Conservation (phyloP, 2,797 vertebrate genomes). For the Bradypus variegatus region DNA sequence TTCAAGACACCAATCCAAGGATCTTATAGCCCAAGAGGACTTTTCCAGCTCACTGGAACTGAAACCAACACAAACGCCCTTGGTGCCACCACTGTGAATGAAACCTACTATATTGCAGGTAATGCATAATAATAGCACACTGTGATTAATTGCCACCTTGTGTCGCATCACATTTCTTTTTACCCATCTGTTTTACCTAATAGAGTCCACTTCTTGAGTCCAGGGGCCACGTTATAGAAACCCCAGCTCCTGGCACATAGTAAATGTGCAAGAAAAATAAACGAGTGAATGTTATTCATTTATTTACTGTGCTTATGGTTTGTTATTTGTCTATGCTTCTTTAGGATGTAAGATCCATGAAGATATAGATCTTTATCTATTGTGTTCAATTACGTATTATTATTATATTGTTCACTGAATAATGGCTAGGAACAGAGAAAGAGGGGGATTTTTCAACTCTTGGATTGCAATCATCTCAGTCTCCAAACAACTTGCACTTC, state of each 20-base stretch:
- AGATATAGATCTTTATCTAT: background rate
- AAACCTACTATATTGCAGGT: rapidly evolving
- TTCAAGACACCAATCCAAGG: background rate
- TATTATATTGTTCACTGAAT: background rate
- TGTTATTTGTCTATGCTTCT: background rate
- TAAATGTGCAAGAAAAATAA: background rate
- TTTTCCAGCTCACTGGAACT: background rate
- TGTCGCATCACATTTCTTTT: background rate
- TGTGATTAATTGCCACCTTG: background rate
- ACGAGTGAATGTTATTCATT: too few species aligned
- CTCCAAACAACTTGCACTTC: background rate
- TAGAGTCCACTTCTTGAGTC: background rate
- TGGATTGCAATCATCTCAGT: background rate
- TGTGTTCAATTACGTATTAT: background rate
- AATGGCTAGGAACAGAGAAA: background rate
- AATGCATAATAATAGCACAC: too few species aligned
- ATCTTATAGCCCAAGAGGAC: background rate
- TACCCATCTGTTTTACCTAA: background rate
- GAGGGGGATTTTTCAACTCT: background rate
- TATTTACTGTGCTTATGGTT: background rate
- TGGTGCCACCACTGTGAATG: background rate
- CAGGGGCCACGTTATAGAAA: background rate
- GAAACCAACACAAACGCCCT: background rate
- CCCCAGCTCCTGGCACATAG: background rate
- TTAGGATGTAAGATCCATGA: conserved; percentile 22